Conservation (phyloP, 2,797 vertebrate genomes). For the Kryptopterus vitreolus region DNA sequence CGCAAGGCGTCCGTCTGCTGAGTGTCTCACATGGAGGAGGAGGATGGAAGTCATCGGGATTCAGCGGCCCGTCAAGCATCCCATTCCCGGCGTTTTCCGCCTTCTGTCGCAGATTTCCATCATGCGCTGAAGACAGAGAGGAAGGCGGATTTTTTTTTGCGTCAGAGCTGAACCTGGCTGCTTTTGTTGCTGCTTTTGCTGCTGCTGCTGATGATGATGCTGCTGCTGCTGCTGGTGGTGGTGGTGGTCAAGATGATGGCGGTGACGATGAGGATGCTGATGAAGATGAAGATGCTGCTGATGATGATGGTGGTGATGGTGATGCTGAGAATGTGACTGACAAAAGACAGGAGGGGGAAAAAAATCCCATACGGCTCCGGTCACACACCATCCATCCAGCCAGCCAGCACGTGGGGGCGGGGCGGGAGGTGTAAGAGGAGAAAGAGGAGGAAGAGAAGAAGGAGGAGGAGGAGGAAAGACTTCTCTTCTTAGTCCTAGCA, state of each 20-base stretch:
- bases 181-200: conserved; percentile 25
- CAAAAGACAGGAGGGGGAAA: conserved; percentile 44
- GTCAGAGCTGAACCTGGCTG: neutral
- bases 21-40: conserved; percentile 60
- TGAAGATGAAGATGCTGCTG: conserved; percentile 65
- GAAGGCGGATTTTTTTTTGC: conserved; percentile 34
- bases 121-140: conserved; percentile 24
- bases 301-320: conserved; percentile 53
- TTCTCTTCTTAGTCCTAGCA: conserved; percentile 41
- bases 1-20: conserved; percentile 61
- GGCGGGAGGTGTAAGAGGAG: neutral
- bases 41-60: conserved; percentile 30
- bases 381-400: conserved; percentile 56
- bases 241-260: conserved; percentile 62
- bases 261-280: conserved; percentile 64
- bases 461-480: conserved; percentile 51
- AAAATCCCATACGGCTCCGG: conserved; percentile 54
- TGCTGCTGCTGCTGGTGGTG: conserved; percentile 30
- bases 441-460: conserved; percentile 47
- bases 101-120: conserved; percentile 46
- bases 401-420: conserved; percentile 51
- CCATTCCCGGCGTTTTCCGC: conserved; percentile 43
- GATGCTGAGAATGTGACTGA: conserved; percentile 60
- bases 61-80: conserved; percentile 47
- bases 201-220: conserved; percentile 8